Evolutionary conservation across 2,888 invertebrate species (phyloP).

Genomic region (Rotaria magnacalcarata): DNA sequence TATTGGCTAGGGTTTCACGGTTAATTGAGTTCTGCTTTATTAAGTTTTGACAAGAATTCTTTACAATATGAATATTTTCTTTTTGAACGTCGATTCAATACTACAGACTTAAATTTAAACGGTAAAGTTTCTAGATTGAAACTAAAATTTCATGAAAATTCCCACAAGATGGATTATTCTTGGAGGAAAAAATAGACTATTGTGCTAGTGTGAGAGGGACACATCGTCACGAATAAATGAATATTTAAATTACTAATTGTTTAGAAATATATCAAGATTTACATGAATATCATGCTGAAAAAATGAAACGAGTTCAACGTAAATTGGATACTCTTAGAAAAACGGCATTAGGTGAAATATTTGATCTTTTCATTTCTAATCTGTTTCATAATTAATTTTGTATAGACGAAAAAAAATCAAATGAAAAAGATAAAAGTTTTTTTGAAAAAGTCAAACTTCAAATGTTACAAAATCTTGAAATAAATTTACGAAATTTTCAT

Average conservation of each 20-base stretch:
- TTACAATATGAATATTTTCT: too few relatives aligned
- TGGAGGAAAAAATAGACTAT: too few relatives aligned
- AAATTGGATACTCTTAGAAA: not conserved
- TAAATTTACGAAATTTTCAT: not conserved
- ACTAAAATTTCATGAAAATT: too few relatives aligned
- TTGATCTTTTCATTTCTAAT: not conserved
- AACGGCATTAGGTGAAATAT: not conserved
- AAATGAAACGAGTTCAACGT: not conserved
- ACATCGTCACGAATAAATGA: not conserved
- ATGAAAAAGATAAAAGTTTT: not conserved
- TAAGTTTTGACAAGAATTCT: too few relatives aligned
- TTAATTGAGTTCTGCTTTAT: too few relatives aligned
- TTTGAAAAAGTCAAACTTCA: not conserved
- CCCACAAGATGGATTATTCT: too few relatives aligned
- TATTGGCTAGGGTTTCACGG: too few relatives aligned
- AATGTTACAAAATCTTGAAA: slow-evolving; percentile 6
- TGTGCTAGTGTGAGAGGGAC: too few relatives aligned
- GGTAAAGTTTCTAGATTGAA: too few relatives aligned
- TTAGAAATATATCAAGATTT: not conserved
- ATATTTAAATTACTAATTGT: too few relatives aligned
- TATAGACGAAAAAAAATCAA: not conserved
- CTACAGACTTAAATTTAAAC: too few relatives aligned
- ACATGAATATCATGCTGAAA: not conserved
- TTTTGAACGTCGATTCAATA: too few relatives aligned
- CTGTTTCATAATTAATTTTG: not conserved